These are phyloP conservation scores for Cephus cinctus DNA, from an alignment of 1,140 invertebrate species.

Conservation along the genomic window DNA sequence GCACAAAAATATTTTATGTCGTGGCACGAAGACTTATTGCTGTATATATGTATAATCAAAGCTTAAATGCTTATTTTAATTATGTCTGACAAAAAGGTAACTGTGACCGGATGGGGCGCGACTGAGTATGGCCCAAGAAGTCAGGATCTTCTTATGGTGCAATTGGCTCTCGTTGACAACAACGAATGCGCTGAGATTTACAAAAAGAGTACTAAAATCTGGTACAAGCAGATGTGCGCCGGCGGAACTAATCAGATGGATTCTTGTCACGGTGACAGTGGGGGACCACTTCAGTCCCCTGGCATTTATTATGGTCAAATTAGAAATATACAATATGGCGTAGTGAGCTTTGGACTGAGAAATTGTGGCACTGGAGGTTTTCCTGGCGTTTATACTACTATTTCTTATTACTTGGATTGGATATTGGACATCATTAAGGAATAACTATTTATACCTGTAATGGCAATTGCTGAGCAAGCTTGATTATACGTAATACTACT, in stretches of 20 bases:
- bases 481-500: too few relatives aligned
- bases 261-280: constrained; percentile 55
- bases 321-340: constrained; percentile 51
- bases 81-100: constrained; percentile 21
- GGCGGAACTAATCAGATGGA: constrained; percentile 56
- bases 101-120: constrained; percentile 64
- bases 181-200: constrained; percentile 52
- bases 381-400: constrained; percentile 65
- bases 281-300: constrained; percentile 53
- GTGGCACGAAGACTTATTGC: background rate
- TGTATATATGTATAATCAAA: background rate
- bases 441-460: constrained; percentile 25
- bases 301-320: constrained; percentile 27
- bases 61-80: background rate
- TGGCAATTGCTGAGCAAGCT: too few relatives aligned
- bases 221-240: constrained; percentile 61
- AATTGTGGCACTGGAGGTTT: constrained; percentile 55
- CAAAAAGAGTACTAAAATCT: constrained; percentile 37
- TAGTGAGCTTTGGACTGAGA: constrained; percentile 58
- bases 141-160: constrained; percentile 56
- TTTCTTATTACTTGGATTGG: constrained; percentile 66
- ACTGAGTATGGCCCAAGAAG: constrained; percentile 53
- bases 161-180: constrained; percentile 50
- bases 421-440: constrained; percentile 58
- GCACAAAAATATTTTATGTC: background rate